phyloP scores from a whole-genome alignment of 2,888 invertebrate genomes.

The Pristionchus japonicus region DNA sequence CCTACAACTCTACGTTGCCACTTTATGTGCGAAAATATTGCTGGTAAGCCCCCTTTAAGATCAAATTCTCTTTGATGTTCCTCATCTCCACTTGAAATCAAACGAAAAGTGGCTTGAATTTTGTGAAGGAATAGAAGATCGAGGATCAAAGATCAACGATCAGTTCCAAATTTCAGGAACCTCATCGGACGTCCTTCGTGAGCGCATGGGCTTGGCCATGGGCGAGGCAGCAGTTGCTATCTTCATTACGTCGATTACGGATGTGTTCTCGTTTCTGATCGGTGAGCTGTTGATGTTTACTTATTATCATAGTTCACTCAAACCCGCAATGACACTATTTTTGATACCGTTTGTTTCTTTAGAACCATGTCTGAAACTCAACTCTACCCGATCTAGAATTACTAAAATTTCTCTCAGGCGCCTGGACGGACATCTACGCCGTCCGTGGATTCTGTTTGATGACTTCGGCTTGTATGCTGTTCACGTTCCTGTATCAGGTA shows the following conservation, averaged over 20 bases:
- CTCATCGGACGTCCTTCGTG: conserved; percentile 80
- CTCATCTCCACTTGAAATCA: no score
- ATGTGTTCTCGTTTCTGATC: conserved; percentile 57
- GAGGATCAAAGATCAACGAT: background rate
- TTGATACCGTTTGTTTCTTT: background rate
- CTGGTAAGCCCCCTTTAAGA: no score
- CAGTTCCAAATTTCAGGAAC: no score
- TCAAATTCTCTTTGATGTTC: no score
- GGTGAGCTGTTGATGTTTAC: no score
- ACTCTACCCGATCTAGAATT: background rate
- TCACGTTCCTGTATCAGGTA: conserved; percentile 90
- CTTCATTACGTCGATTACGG: conserved; percentile 93
- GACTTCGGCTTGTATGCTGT: conserved; percentile 91
- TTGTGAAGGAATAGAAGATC: no score
- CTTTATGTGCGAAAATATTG: no score
- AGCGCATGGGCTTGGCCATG: conserved; percentile 89
- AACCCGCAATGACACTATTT: no score
- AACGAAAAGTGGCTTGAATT: no score
- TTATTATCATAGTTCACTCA: no score
- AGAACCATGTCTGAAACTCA: background rate
- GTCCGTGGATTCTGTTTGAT: conserved; percentile 95
- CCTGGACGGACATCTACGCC: conserved; percentile 92
- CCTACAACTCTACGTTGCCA: no score
- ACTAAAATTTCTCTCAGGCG: conserved; percentile 69
- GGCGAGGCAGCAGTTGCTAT: conserved; percentile 95